Evolutionary conservation across 2,797 vertebrate genomes (phyloP).

Genomic region (Sebastes trivittatus): DNA sequence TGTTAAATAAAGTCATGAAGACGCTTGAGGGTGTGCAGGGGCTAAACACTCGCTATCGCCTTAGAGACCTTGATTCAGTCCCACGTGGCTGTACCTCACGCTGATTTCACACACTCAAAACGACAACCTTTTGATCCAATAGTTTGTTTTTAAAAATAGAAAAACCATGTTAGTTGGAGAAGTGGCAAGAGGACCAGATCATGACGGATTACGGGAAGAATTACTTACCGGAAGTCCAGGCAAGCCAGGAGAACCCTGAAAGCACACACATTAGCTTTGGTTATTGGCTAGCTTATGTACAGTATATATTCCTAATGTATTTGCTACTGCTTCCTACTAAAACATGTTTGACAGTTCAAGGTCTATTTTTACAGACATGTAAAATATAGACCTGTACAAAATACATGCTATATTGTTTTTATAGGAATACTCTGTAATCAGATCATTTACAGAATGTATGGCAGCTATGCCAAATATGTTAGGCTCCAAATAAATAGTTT

Average conservation of each 20-base stretch:
- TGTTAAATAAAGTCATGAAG: neutral
- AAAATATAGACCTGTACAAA: neutral
- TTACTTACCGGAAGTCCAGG: conserved; percentile 83
- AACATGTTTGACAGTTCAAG: neutral
- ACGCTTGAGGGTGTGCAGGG: neutral
- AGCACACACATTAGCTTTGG: neutral
- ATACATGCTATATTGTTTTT: neutral
- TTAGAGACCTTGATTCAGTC: neutral
- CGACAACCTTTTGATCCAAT: neutral
- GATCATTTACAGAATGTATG: neutral
- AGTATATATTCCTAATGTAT: neutral
- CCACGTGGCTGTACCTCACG: neutral
- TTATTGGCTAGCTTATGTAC: conserved; percentile 6
- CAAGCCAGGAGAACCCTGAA: conserved; percentile 85
- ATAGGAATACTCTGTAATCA: neutral
- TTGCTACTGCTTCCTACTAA: neutral
- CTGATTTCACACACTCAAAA: neutral
- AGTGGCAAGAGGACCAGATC: neutral
- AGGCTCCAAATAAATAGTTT: neutral
- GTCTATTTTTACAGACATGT: neutral
- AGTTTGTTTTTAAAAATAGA: neutral
- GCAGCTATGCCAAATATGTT: neutral
- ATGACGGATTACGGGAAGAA: neutral
- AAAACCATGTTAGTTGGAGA: neutral
- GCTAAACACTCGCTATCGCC: neutral